phyloP scores from a whole-genome alignment of 2,113 vertebrate genomes.

The Anoplopoma fimbria region DNA sequence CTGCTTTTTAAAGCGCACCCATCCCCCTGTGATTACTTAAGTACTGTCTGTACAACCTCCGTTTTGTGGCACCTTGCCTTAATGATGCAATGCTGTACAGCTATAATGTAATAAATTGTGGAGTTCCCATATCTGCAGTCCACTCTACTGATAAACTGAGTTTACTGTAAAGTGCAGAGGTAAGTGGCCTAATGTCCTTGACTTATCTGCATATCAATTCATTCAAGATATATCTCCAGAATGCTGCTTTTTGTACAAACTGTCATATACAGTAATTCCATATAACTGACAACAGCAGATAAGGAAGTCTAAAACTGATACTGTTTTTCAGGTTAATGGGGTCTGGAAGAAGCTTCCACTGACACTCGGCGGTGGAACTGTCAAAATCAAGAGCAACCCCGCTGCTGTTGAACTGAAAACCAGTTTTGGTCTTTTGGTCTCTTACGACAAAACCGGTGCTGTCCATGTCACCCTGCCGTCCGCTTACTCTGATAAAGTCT shows the following conservation, averaged over 20 bases:
- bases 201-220: constrained; percentile 22
- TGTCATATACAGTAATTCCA: not conserved
- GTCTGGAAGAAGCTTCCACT: constrained; percentile 85
- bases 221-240: constrained; percentile 5
- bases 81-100: constrained; percentile 7
- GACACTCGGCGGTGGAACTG: constrained; percentile 52
- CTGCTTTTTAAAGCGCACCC: not conserved
- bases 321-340: constrained; percentile 82
- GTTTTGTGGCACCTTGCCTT: constrained; percentile 4
- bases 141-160: constrained; percentile 24
- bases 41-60: not conserved
- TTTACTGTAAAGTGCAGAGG: constrained; percentile 28
- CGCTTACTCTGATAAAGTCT: constrained; percentile 81
- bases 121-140: constrained; percentile 24
- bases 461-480: constrained; percentile 83
- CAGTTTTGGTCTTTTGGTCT: constrained; percentile 80
- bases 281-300: not conserved
- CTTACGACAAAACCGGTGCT: constrained; percentile 79
- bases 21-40: not conserved
- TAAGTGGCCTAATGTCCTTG: constrained; percentile 7
- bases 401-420: constrained; percentile 81
- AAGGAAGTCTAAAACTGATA: not conserved
- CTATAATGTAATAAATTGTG: not conserved
- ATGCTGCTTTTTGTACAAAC: constrained; percentile 13
- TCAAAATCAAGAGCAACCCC: constrained; percentile 77